phyloP scores from a whole-genome alignment of 2,113 vertebrate genomes.

The Pelecanoides urinatrix region DNA sequence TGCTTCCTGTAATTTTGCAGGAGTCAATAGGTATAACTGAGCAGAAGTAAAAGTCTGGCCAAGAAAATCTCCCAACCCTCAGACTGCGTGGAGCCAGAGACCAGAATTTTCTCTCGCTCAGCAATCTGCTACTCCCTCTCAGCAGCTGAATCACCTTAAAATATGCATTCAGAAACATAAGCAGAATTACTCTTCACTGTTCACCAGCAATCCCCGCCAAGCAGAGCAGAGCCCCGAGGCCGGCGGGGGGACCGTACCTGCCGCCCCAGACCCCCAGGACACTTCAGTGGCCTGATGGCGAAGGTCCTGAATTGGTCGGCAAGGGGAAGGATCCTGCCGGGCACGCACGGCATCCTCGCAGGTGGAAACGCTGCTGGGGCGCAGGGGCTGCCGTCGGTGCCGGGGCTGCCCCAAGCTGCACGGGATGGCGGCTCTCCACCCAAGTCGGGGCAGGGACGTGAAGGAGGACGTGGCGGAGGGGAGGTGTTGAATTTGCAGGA shows the following conservation, averaged over 20 bases:
- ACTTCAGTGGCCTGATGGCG: background rate
- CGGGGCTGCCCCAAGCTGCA: background rate
- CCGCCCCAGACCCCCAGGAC: background rate
- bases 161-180: background rate
- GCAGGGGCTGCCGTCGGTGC: background rate
- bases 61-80: background rate
- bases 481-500: background rate
- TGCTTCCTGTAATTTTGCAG: background rate
- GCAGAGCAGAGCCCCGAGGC: background rate
- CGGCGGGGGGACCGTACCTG: rapidly evolving
- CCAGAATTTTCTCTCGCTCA: background rate
- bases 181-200: background rate
- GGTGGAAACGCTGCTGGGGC: rapidly evolving
- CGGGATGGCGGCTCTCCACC: background rate
- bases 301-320: background rate
- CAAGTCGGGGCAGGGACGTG: background rate
- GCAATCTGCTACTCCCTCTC: background rate
- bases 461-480: background rate
- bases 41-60: background rate
- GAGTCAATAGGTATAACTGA: background rate
- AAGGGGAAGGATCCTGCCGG: background rate
- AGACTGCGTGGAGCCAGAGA: background rate
- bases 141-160: background rate
- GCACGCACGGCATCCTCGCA: rapidly evolving
- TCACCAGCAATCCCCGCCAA: background rate